Evolutionary conservation across 2,797 vertebrate genomes (phyloP), one percentile per base, ranked within the genome.

Genomic region (Amblyopsis hoosieri): DNA sequence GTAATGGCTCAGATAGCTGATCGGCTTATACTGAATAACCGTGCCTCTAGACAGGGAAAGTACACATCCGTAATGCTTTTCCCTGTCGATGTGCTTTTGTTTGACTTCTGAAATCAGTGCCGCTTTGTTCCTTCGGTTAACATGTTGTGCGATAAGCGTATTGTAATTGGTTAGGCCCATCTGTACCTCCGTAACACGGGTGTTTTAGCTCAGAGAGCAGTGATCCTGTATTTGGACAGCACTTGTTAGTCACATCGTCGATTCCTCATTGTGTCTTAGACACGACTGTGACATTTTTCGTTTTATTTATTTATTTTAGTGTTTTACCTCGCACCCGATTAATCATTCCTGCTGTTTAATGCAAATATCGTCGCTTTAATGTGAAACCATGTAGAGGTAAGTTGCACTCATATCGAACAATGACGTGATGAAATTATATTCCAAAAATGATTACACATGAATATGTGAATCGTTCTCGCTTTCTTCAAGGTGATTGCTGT

Each of bases 221-320:
- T 53, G 50, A 17, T 12, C 23, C 56, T 56, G 51, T 47, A 12
- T 47, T 47, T 45, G 56, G 7, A 29, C 45, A 10, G 15, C 9
- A 45, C 48, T 69, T 23, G 9, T 50, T 52, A 46, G 52, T 62
- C 29, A 11, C 31, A 2, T 14, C 13, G 62, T 51, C 29, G 14
- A 69, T 11, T 62, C 52, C 45, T 60, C 17, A 54, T 61, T 37
- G 12, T 45, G n/a, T 59, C 66, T 71, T 49, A 8, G 23, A 0
- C 4, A 31, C 12, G 42, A 52, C 4, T 65, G 33, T 49, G 5
- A 29, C 57, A 3, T 49, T 64, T 66, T 31, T 42, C 19, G 12
- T 71, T 62, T 64, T 70, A 71, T 85, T 64, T 71, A 71, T 85
- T 76, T 80, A 72, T 85, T 77, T 71, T 62, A 60, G 58, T 67